These are phyloP conservation scores for Ctenicera cuprea DNA, from an alignment of 2,888 invertebrate species.

Conservation along the genomic window DNA sequence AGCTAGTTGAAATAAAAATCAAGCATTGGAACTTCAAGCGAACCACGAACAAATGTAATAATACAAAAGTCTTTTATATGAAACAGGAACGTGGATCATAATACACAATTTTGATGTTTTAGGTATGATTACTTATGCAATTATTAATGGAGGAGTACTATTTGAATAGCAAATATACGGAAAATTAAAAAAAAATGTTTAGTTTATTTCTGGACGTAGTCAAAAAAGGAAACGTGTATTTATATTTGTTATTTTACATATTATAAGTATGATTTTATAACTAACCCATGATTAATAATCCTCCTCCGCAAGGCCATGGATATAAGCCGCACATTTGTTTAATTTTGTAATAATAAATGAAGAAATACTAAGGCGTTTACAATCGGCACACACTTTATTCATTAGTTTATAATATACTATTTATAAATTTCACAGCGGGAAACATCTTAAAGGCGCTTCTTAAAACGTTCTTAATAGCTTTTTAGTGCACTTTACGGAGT, in stretches of 20 bases:
- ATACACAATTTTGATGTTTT: too few relatives aligned
- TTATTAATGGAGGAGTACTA: neutral
- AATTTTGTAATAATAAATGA: constrained; percentile 33
- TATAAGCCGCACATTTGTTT: constrained; percentile 14
- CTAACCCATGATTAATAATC: constrained; percentile 39
- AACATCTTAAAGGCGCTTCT: constrained; percentile 12
- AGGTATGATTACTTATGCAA: too few relatives aligned
- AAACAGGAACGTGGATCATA: neutral
- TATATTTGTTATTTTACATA: constrained; percentile 35
- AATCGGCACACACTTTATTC: constrained; percentile 18
- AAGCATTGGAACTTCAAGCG: too few relatives aligned
- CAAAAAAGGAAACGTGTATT: constrained; percentile 31
- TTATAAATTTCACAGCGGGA: constrained; percentile 5
- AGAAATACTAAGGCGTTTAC: constrained; percentile 31
- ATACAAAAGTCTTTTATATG: too few relatives aligned
- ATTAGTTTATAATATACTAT: constrained; percentile 1
- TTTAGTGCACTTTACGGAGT: constrained; percentile 13
- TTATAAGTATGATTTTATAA: constrained; percentile 16
- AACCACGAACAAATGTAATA: too few relatives aligned
- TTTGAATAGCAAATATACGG: neutral
- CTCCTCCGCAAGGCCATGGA: constrained; percentile 46
- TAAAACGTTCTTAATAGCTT: constrained; percentile 30
- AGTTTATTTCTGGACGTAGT: neutral
- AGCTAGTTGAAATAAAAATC: too few relatives aligned
- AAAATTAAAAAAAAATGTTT: neutral